phyloP scores from a whole-genome alignment of 1,140 invertebrate species.

The Euura saliciscinereae region DNA sequence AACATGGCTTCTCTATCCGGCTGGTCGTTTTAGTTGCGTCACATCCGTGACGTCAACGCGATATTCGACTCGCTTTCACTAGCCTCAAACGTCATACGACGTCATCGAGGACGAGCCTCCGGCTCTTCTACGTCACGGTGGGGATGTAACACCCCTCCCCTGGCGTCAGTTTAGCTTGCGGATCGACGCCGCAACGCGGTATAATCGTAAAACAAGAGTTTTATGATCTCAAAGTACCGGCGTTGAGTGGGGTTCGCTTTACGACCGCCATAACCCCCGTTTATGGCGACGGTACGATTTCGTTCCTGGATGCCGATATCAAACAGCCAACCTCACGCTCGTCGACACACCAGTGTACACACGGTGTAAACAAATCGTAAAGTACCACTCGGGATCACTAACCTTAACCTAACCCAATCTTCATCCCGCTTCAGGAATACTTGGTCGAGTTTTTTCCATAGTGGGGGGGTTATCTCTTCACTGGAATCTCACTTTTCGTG shows the following conservation, averaged over 20 bases:
- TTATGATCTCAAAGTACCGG: constrained; percentile 46
- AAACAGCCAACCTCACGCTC: constrained; percentile 11
- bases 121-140: constrained; percentile 17
- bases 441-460: too few relatives aligned
- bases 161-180: not conserved
- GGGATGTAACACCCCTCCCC: constrained; percentile 9
- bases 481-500: not conserved
- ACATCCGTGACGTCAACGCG: not conserved
- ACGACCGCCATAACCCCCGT: constrained; percentile 61
- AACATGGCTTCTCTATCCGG: constrained; percentile 49
- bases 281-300: constrained; percentile 56
- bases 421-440: not conserved
- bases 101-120: not conserved
- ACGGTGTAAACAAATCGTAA: constrained; percentile 61
- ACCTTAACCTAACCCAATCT: constrained; percentile 40
- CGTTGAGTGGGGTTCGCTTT: constrained; percentile 47
- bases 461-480: not conserved
- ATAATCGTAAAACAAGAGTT: constrained; percentile 57
- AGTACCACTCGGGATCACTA: constrained; percentile 58
- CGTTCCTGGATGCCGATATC: constrained; percentile 56
- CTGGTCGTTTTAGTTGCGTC: not conserved
- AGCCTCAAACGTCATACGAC: not conserved
- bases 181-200: constrained; percentile 15
- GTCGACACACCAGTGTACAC: not conserved
- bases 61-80: constrained; percentile 39